Evolutionary conservation across 2,113 vertebrate species (phyloP), one percentile per base, ranked within the genome.

Genomic region (Neopipo cinnamomea): DNA sequence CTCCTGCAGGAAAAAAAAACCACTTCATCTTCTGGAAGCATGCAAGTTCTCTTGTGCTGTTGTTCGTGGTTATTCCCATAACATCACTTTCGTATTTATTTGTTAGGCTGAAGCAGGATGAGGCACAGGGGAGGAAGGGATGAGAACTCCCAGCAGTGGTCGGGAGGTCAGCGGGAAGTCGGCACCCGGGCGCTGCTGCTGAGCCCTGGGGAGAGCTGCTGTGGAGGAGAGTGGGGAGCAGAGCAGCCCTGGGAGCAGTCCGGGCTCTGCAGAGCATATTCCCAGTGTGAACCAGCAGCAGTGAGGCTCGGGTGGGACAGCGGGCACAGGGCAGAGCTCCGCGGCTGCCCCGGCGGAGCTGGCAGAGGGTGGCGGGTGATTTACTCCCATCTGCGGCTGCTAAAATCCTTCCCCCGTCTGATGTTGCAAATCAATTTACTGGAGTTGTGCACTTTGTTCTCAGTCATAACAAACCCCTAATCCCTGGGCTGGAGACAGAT

Each of bases 371-470:
- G 28, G n/a, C 2, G 5, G 52, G 68, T 33, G 79, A 25, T 76
- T 52, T 37, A 8, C 33, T 59, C 75, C 63, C 67, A 6, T 85
- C 66, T 49, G 94, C 0, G 0, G 8, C 78, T 8, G 67, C 72
- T 53, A 2, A 83, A 95, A 86, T 52, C 85, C 88, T 90, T 66
- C 66, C 67, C 47, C 68, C 44, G 3, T 81, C 91, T 81, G 83
- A 93, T 77, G 91, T 4, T 71, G 88, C 80, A 72, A 11, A 89
- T 91, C 79, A 33, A 2, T 92, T 52, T 71, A 58, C 76, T 74
- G 91, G 86, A 84, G 91, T 95, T 72, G 94, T 71, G 86, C 80
- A 52, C 84, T 89, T 95, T 75, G 80, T 93, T 89, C 89, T 95
- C 90, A 22, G 80, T 59, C 35, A 28, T 47, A 84, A 93, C 84